These are phyloP conservation scores for Bilobella aurantiaca DNA, from an alignment of 1,140 invertebrate genomes.

Conservation along the genomic window DNA sequence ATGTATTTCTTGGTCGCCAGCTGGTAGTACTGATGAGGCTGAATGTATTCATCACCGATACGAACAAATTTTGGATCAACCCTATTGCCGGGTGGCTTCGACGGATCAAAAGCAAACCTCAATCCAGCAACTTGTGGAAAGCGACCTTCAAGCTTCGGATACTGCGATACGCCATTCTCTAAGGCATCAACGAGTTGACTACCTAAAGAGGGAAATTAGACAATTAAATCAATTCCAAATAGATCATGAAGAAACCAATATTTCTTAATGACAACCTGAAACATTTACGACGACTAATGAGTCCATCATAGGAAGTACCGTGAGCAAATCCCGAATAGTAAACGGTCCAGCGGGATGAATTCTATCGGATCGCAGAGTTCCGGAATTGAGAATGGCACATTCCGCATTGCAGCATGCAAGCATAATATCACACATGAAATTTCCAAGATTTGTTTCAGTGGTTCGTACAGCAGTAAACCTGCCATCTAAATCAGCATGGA, in stretches of 20 bases:
- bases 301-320: slow-evolving; percentile 72
- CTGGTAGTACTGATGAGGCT: slow-evolving; percentile 60
- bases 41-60: slow-evolving; percentile 72
- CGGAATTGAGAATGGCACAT: slow-evolving; percentile 75
- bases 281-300: slow-evolving; percentile 61
- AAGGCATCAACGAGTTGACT: slow-evolving; percentile 57
- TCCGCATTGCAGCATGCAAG: slow-evolving; percentile 70
- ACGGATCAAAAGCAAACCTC: slow-evolving; percentile 72
- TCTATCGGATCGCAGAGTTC: slow-evolving; percentile 69
- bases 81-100: slow-evolving; percentile 47
- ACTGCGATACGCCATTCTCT: slow-evolving; percentile 67
- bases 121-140: slow-evolving; percentile 73
- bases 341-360: slow-evolving; percentile 62
- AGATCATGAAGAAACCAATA: too few species aligned
- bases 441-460: slow-evolving; percentile 76
- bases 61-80: slow-evolving; percentile 61
- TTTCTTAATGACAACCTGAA: too few species aligned
- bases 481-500: slow-evolving; percentile 71
- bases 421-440: slow-evolving; percentile 80
- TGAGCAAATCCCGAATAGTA: slow-evolving; percentile 67
- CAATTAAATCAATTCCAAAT: too few species aligned
- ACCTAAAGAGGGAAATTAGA: slow-evolving; percentile 42
- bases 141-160: slow-evolving; percentile 67
- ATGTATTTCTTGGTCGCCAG: slow-evolving; percentile 73
- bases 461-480: slow-evolving; percentile 66